These are phyloP conservation scores for Mamestra brassicae DNA, from an alignment of 2,888 invertebrate genomes.

Conservation along the genomic window DNA sequence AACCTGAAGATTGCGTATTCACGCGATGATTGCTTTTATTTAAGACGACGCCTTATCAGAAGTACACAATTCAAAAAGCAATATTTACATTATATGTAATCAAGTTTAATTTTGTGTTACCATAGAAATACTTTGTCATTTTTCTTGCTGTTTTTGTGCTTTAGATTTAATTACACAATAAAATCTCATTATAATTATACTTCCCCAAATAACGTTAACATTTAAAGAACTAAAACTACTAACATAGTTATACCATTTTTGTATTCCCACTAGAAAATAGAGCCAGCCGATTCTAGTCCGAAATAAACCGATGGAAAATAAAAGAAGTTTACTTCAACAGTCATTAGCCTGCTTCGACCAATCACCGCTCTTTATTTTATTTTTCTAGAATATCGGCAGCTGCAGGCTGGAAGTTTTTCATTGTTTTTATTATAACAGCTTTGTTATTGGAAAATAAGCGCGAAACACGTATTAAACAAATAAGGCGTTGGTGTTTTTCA, in stretches of 20 bases:
- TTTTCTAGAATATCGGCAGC: constrained; percentile 56
- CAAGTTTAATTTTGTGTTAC: not conserved
- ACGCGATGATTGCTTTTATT: no score
- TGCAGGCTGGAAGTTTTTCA: constrained; percentile 43
- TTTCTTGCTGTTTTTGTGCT: not conserved
- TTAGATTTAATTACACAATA: not conserved
- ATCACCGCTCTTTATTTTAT: constrained; percentile 49
- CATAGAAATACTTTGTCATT: not conserved
- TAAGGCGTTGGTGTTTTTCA: constrained; percentile 5
- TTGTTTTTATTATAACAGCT: constrained; percentile 22
- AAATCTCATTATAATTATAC: not conserved
- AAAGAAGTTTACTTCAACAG: constrained; percentile 43
- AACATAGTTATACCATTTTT: not conserved
- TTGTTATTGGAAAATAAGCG: constrained; percentile 11
- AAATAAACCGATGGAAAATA: constrained; percentile 50
- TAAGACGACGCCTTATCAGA: no score
- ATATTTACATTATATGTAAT: no score
- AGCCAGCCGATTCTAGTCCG: constrained; percentile 19
- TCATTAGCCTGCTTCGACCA: constrained; percentile 54
- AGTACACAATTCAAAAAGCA: no score
- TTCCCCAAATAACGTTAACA: not conserved
- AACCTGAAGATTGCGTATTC: no score
- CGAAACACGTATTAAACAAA: constrained; percentile 8
- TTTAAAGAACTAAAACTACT: not conserved
- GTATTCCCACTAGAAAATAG: constrained; percentile 10